A percentile compares a stretch with the other conserved stretches of the same genome.
Conservation (phyloP, 2,888 invertebrate genomes). For the Biston stratarius region DNA sequence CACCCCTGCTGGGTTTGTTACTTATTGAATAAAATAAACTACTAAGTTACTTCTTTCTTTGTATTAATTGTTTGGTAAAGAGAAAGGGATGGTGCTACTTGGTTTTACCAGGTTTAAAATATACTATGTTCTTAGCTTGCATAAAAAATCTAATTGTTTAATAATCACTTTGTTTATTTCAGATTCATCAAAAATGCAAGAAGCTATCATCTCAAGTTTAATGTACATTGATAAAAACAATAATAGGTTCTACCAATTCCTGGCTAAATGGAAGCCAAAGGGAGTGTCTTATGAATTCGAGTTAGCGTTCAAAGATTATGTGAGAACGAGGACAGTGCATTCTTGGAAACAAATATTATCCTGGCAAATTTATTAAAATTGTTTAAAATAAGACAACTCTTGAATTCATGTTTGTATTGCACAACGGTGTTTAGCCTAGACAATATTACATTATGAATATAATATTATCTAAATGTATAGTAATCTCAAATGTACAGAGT, state of each 20-base stretch:
- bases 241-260: conserved; percentile 56
- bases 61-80: no score
- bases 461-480: no score
- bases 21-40: no score
- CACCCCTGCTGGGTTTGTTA: no score
- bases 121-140: no score
- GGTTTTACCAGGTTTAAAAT: no score
- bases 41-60: no score
- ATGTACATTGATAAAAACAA: conserved; percentile 69
- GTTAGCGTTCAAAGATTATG: conserved; percentile 58
- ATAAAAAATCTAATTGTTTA: neutral
- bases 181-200: conserved; percentile 68
- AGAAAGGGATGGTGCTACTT: no score
- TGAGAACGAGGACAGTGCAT: conserved; percentile 63
- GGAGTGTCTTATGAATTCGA: conserved; percentile 64
- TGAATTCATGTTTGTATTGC: neutral
- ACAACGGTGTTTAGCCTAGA: neutral
- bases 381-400: neutral
- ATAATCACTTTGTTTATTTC: conserved; percentile 43
- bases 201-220: conserved; percentile 72
- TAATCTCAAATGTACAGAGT: no score
- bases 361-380: neutral
- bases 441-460: no score
- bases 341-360: conserved; percentile 64
- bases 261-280: conserved; percentile 66